A percentile compares a stretch with the other conserved stretches of the same genome.
Conservation (phyloP, 92 coral and sea anemone genomes). For the Blastomussa wellsi region DNA sequence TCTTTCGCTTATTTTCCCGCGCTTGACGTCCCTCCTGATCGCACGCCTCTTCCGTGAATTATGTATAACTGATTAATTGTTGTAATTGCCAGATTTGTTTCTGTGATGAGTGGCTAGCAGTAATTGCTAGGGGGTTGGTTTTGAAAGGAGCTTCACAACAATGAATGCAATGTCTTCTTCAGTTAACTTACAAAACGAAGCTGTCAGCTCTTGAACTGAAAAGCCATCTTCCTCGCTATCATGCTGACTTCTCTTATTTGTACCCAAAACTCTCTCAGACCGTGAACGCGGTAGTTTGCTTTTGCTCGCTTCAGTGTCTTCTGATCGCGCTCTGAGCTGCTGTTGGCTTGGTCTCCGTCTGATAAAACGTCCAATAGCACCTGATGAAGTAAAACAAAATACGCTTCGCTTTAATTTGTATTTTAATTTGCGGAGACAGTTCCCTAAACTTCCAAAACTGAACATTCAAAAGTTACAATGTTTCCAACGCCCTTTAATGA, state of each 20-base stretch:
- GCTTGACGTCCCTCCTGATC: no score
- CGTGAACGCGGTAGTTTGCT: constrained; percentile 82
- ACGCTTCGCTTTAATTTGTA: no score
- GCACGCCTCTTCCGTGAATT: no score
- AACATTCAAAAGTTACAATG: no score
- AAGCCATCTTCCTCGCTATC: constrained; percentile 82
- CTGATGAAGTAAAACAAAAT: constrained; percentile 31
- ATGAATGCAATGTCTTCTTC: background rate
- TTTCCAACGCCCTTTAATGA: no score
- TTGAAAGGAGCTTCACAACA: background rate
- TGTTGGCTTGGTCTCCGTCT: constrained; percentile 87
- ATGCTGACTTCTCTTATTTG: constrained; percentile 51
- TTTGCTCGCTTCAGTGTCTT: constrained; percentile 43
- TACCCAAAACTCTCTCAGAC: constrained; percentile 66
- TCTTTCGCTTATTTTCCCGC: no score
- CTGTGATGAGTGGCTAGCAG: background rate
- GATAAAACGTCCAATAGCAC: constrained; percentile 76
- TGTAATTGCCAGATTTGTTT: background rate
- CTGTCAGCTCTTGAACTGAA: constrained; percentile 73
- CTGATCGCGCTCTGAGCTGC: constrained; percentile 56
- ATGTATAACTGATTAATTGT: no score
- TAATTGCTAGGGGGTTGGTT: background rate
- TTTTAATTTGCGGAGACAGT: background rate
- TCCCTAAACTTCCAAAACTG: background rate
- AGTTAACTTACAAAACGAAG: constrained; percentile 41